These are phyloP conservation scores for Phoenicopterus ruber DNA, from an alignment of 2,113 vertebrate species.

Conservation along the genomic window DNA sequence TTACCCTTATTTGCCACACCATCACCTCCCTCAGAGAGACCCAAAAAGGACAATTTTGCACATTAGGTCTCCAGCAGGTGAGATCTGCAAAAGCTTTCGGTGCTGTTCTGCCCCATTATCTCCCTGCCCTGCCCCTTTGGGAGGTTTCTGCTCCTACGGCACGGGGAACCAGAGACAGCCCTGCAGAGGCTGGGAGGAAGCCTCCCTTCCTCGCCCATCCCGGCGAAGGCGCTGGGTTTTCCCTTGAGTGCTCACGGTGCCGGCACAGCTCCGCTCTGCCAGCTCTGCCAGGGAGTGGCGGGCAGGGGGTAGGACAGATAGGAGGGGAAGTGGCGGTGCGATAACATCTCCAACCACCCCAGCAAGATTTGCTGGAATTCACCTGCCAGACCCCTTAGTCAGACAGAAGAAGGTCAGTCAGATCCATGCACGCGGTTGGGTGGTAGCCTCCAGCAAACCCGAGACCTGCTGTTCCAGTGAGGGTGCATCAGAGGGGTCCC, in stretches of 20 bases:
- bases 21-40: background rate
- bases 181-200: background rate
- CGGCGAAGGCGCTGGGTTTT: background rate
- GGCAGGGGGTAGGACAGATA: background rate
- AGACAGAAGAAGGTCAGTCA: background rate
- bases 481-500: conserved; percentile 23
- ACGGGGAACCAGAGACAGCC: background rate
- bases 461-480: conserved; percentile 33
- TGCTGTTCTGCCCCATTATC: background rate
- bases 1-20: background rate
- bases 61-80: background rate
- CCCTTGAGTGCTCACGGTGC: background rate
- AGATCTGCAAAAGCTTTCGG: background rate
- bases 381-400: conserved; percentile 27
- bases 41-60: background rate
- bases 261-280: background rate
- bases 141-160: background rate
- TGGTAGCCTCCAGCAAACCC: background rate
- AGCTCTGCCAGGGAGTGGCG: background rate
- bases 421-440: background rate
- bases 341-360: background rate
- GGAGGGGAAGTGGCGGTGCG: background rate
- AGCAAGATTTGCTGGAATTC: background rate
- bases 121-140: background rate
- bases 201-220: background rate